These are phyloP conservation scores for Caenorhabditis afra DNA, from an alignment of 2,888 invertebrate genomes.

Conservation along the genomic window DNA sequence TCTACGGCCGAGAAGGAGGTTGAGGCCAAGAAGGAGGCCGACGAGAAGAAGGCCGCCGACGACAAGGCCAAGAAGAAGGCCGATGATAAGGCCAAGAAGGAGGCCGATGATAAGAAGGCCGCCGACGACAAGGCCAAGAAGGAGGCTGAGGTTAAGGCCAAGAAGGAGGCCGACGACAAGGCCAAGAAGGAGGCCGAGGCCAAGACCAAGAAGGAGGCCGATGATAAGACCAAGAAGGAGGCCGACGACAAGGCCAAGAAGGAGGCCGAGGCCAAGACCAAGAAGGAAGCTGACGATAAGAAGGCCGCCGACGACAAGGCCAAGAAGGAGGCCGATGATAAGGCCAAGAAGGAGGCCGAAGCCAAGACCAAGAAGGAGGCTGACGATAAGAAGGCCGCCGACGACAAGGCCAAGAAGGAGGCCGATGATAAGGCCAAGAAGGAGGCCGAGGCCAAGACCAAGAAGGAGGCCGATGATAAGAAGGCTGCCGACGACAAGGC, in stretches of 20 bases:
- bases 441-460: slow-evolving; percentile 29
- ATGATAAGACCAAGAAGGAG: too few species aligned
- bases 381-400: slow-evolving; percentile 33
- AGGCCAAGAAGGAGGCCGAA: slow-evolving; percentile 28
- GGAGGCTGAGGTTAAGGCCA: too few species aligned
- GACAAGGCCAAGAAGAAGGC: slow-evolving; percentile 7
- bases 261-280: slow-evolving; percentile 26
- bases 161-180: too few species aligned
- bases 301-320: slow-evolving; percentile 7
- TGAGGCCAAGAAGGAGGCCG: background rate
- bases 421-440: slow-evolving; percentile 2
- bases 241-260: background rate
- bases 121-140: too few species aligned
- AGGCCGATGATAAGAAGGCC: too few species aligned
- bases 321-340: slow-evolving; percentile 36
- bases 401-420: slow-evolving; percentile 32
- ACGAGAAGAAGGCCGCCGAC: slow-evolving; percentile 2
- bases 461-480: slow-evolving; percentile 34
- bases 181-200: too few species aligned
- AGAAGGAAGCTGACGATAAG: slow-evolving; percentile 22
- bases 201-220: too few species aligned
- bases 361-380: slow-evolving; percentile 26
- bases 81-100: too few species aligned
- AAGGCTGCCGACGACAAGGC: slow-evolving; percentile 36
- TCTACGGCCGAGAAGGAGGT: slow-evolving; percentile 12